Conservation (phyloP, 2,113 vertebrate genomes). For the Solenodon paradoxus region DNA sequence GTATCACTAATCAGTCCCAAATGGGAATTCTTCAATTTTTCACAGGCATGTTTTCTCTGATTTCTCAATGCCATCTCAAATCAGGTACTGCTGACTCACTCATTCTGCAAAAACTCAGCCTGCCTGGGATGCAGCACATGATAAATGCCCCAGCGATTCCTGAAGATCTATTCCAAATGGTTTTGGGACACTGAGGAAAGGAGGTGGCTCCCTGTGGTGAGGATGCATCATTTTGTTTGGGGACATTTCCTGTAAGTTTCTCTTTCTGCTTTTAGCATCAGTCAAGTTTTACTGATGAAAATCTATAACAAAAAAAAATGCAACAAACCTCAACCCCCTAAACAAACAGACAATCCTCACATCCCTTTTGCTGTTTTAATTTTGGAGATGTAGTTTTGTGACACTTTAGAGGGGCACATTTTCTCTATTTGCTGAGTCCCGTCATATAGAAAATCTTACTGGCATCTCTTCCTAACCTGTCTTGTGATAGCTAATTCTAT, state of each 20-base stretch:
- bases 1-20: slow-evolving; percentile 35
- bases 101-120: slow-evolving; percentile 34
- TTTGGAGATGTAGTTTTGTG: slow-evolving; percentile 27
- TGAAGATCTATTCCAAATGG: slow-evolving; percentile 37
- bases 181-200: slow-evolving; percentile 37
- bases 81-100: slow-evolving; percentile 54
- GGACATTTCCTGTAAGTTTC: slow-evolving; percentile 37
- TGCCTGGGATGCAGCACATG: slow-evolving; percentile 2
- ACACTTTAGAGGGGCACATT: slow-evolving; percentile 33
- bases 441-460: slow-evolving; percentile 57
- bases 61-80: slow-evolving; percentile 30
- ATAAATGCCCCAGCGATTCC: slow-evolving; percentile 4
- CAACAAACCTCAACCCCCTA: not conserved
- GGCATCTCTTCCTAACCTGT: slow-evolving; percentile 40
- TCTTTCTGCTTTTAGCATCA: slow-evolving; percentile 48
- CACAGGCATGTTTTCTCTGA: slow-evolving; percentile 18
- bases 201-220: not conserved
- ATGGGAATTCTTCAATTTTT: slow-evolving; percentile 26
- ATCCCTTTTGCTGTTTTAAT: slow-evolving; percentile 34
- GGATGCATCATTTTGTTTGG: slow-evolving; percentile 40
- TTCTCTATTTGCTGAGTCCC: slow-evolving; percentile 25
- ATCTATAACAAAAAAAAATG: slow-evolving; percentile 28
- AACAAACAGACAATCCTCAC: not conserved
- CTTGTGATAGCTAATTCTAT: slow-evolving; percentile 41
- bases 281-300: slow-evolving; percentile 7